Evolutionary conservation across 2,113 vertebrate species (phyloP), one percentile per base, ranked within the genome.

Genomic region (Sceloporus undulatus): DNA sequence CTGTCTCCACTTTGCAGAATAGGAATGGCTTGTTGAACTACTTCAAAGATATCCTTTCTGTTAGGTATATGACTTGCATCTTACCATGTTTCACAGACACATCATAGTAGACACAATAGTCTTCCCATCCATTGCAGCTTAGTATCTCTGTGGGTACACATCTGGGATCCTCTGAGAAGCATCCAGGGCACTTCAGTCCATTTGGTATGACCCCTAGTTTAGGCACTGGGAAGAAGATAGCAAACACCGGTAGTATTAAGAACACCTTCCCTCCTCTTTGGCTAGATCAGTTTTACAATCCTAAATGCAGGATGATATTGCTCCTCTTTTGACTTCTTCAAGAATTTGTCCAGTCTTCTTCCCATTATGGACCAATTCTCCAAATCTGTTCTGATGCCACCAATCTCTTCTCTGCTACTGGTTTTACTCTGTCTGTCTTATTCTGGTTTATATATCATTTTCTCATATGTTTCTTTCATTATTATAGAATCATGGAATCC

Each of bases 101-200:
- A 13, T 88, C 80, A 5, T 88, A 88, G 52, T 77, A 70, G n/a
- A 83, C 73, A 2, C 87, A 88, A 29, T 78, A 18, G 40, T 54
- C 29, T 77, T 88, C 87, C 87, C 87, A 88, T 29, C 87, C 87
- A 2, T 83, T 76, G 42, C 87, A 88, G n/a, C 34, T 34, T 1
- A 88, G 38, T 7, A 88, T 21, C 73, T 88, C 87, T 1, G 87
- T 88, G 73, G 81, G 73, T 40, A 10, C 25, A 42, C 87, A 88
- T 13, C 5, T 54, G 1, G 79, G 80, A 40, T 88, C 87, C 80
- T 38, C 4, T 11, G 87, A 88, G 21, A 70, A 18, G 62, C 87
- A 88, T 9, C 87, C 87, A 11, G 87, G 87, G 29, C 87, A 88
- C 27, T 88, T 83, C 73, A 70, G 62, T 29, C 87, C 73, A 8